These are phyloP conservation scores for Peromyscus maniculatus DNA, from an alignment of 2,113 vertebrate genomes.

Conservation along the genomic window DNA sequence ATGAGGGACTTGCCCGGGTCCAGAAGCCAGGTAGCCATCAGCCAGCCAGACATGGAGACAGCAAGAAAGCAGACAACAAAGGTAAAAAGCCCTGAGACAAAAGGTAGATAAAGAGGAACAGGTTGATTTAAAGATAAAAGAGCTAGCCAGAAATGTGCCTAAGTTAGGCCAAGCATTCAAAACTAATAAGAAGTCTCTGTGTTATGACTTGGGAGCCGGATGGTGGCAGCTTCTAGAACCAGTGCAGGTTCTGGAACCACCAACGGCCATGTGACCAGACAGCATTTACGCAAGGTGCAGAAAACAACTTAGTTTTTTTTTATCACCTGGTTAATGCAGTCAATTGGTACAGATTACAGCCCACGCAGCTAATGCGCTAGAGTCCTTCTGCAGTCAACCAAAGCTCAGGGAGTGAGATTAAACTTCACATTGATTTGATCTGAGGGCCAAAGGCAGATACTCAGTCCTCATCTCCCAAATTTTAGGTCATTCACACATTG, in stretches of 20 bases:
- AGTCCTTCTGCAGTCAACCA: neutral
- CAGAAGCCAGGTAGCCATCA: neutral
- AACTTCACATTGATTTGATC: neutral
- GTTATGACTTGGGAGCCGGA: neutral
- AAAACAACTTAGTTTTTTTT: neutral
- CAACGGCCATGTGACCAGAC: too few species aligned
- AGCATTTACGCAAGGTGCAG: neutral
- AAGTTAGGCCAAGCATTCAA: neutral
- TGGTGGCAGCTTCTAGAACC: neutral
- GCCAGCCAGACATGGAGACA: neutral
- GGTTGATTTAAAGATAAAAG: neutral
- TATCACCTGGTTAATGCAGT: neutral
- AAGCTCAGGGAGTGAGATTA: neutral
- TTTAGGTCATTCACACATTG: neutral
- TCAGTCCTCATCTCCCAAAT: neutral
- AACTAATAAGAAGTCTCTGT: neutral
- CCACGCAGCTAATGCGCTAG: neutral
- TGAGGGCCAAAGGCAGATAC: neutral
- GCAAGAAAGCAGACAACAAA: neutral
- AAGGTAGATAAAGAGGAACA: neutral
- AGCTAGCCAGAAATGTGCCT: neutral
- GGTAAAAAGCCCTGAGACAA: neutral
- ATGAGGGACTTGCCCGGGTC: neutral
- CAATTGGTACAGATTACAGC: neutral
- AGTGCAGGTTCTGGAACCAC: neutral